Evolutionary conservation across 2,888 invertebrate genomes (phyloP).

Genomic region (Ecliptopera silaceata): DNA sequence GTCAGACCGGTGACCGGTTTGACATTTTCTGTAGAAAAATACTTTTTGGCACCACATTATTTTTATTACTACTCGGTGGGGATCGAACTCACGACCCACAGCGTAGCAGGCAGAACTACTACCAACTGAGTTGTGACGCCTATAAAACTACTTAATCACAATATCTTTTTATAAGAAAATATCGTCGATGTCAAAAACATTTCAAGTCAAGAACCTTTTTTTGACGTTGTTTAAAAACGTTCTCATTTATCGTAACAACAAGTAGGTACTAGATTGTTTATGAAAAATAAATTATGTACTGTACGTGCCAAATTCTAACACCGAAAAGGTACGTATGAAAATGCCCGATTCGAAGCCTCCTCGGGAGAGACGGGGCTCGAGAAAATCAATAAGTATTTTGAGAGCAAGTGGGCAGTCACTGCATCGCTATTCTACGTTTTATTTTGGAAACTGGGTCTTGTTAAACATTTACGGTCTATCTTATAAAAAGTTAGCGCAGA

Average conservation of each 20-base stretch:
- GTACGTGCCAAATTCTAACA: conserved; percentile 6
- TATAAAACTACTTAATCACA: no score
- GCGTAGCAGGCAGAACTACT: no score
- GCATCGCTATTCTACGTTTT: conserved; percentile 12
- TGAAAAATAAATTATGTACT: not conserved
- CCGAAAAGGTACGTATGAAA: conserved; percentile 8
- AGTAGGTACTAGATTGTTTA: no score
- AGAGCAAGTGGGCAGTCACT: conserved; percentile 8
- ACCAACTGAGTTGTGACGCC: no score
- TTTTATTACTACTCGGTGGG: no score
- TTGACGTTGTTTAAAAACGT: no score
- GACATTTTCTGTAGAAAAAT: not conserved
- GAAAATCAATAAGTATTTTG: conserved; percentile 22
- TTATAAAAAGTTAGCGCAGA: no score
- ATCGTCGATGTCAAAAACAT: no score
- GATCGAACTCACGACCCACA: no score
- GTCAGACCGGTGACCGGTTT: not conserved
- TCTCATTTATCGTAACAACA: no score
- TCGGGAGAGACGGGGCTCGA: conserved; percentile 5
- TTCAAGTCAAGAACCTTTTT: no score
- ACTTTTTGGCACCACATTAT: not conserved
- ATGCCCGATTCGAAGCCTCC: not conserved
- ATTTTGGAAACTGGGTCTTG: not conserved
- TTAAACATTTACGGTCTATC: not conserved
- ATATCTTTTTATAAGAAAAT: no score